phyloP scores from a whole-genome alignment of 2,797 vertebrate species.

The Argyrosomus regius region DNA sequence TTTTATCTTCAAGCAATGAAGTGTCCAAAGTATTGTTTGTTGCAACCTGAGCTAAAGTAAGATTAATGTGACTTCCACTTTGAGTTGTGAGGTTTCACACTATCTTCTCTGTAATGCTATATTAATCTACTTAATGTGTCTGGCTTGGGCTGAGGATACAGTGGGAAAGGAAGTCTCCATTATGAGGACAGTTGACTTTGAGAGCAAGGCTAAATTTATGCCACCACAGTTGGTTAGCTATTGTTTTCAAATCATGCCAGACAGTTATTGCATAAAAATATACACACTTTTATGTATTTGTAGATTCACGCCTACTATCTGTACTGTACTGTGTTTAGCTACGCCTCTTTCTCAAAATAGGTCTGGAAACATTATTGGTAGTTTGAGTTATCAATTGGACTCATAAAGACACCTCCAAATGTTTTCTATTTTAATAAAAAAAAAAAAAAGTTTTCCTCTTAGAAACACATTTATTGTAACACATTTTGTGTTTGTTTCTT shows the following conservation, averaged over 20 bases:
- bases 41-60: constrained; percentile 74
- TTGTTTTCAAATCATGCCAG: constrained; percentile 49
- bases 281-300: not conserved
- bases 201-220: constrained; percentile 44
- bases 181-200: constrained; percentile 38
- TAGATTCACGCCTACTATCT: not conserved
- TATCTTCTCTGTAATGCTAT: constrained; percentile 67
- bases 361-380: not conserved
- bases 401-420: not conserved
- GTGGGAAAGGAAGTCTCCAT: constrained; percentile 44
- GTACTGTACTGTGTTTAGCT: no score
- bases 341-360: not conserved
- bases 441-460: not conserved
- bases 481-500: not conserved
- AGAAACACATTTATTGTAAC: not conserved
- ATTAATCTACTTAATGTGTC: constrained; percentile 76
- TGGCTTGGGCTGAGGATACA: constrained; percentile 42
- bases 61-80: constrained; percentile 75
- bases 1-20: constrained; percentile 51
- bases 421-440: not conserved
- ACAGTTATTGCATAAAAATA: not conserved
- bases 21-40: constrained; percentile 69
- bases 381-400: constrained; percentile 1
- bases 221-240: constrained; percentile 27
- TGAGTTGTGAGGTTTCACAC: constrained; percentile 74